phyloP scores from a whole-genome alignment of 1,140 invertebrate genomes.

The Drosophila persimilis region DNA sequence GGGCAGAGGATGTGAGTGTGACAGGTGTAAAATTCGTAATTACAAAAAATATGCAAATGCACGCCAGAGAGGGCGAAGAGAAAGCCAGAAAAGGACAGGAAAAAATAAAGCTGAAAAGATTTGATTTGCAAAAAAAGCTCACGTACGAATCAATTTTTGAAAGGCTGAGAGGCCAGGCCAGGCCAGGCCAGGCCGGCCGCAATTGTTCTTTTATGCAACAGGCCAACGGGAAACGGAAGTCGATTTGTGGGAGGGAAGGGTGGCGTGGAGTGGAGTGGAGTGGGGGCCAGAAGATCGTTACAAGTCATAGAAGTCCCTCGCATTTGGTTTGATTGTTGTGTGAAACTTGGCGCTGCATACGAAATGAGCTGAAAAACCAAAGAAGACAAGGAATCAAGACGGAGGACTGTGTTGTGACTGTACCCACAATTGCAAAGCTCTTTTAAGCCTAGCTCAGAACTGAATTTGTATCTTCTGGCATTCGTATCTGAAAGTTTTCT shows the following conservation, averaged over 20 bases:
- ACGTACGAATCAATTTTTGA: conserved; percentile 69
- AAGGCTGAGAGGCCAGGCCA: conserved; percentile 33
- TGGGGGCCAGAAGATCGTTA: conserved; percentile 55
- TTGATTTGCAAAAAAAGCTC: conserved; percentile 67
- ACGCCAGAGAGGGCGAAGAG: conserved; percentile 17
- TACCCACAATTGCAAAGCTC: too few species aligned
- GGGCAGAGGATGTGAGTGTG: conserved; percentile 1
- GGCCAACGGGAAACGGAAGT: conserved; percentile 62
- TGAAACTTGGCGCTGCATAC: conserved; percentile 62
- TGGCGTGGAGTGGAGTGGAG: background rate
- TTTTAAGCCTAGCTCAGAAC: background rate
- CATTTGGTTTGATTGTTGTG: conserved; percentile 68
- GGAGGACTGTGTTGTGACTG: background rate
- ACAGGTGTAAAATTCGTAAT: conserved; percentile 41
- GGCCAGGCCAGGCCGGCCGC: conserved; percentile 23
- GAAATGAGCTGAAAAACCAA: conserved; percentile 42
- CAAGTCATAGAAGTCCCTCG: conserved; percentile 51
- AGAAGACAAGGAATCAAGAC: background rate
- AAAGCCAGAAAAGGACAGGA: conserved; percentile 56
- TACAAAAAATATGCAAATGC: conserved; percentile 41
- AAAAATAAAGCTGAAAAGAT: conserved; percentile 53
- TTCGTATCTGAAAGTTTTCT: background rate
- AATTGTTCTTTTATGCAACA: conserved; percentile 78
- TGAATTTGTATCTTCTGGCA: background rate
- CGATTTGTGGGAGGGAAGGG: conserved; percentile 21